Evolutionary conservation across 1,140 invertebrate genomes (phyloP).

Genomic region (Bombus pascuorum): DNA sequence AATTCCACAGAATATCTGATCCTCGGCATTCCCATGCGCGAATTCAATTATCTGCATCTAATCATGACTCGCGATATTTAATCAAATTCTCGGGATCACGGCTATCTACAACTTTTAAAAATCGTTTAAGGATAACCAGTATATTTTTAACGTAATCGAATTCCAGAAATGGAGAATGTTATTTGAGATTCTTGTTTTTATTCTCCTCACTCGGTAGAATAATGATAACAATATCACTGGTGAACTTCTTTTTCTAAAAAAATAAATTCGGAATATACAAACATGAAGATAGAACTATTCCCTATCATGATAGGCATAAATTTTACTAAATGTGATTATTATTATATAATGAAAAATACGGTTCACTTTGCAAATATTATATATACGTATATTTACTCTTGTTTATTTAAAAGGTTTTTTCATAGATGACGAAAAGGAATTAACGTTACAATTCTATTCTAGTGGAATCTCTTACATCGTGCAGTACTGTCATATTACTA

Average conservation of each 20-base stretch:
- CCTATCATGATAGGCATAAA: too few species aligned
- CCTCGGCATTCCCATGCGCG: not conserved
- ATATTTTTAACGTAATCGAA: not conserved
- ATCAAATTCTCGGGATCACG: not conserved
- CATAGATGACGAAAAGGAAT: too few species aligned
- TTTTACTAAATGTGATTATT: too few species aligned
- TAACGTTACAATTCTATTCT: too few species aligned
- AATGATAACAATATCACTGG: not conserved
- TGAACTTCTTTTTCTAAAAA: not conserved
- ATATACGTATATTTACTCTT: too few species aligned
- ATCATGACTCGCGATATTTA: not conserved
- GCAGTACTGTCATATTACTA: too few species aligned
- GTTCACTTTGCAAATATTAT: too few species aligned
- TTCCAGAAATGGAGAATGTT: not conserved
- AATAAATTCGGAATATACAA: not conserved
- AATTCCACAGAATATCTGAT: not conserved
- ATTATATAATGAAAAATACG: too few species aligned
- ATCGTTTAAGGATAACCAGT: not conserved
- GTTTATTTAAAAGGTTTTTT: too few species aligned
- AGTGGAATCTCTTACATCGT: too few species aligned
- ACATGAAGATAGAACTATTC: not conserved
- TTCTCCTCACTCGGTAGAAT: not conserved
- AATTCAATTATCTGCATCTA: constrained; percentile 1
- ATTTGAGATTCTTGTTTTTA: not conserved
- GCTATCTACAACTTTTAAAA: not conserved